These are phyloP conservation scores for Haliaeetus leucogaster DNA, from an alignment of 2,113 vertebrate genomes.

Conservation along the genomic window DNA sequence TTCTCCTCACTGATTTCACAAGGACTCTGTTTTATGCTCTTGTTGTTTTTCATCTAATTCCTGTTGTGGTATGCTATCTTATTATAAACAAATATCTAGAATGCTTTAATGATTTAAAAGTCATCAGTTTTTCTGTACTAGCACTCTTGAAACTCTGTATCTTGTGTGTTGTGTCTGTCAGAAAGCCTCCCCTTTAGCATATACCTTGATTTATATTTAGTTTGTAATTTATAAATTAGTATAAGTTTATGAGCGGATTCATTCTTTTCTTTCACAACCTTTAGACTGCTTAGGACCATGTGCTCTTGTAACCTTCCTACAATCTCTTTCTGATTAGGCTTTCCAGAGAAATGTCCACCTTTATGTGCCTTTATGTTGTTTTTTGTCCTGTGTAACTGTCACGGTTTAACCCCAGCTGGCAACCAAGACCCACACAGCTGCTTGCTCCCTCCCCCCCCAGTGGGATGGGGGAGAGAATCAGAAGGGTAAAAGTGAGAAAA, in stretches of 20 bases:
- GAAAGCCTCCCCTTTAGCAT: not conserved
- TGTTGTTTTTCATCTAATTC: not conserved
- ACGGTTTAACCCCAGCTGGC: too few relatives aligned
- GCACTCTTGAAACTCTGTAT: not conserved
- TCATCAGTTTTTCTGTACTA: not conserved
- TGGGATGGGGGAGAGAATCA: too few relatives aligned
- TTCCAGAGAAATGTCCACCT: not conserved
- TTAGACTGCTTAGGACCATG: not conserved
- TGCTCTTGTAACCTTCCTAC: not conserved
- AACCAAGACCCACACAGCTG: too few relatives aligned
- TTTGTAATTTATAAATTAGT: not conserved
- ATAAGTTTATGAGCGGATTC: not conserved
- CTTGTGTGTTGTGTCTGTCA: not conserved
- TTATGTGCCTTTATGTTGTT: rapidly evolving
- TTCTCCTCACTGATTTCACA: not conserved
- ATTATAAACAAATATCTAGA: not conserved
- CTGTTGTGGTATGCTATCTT: not conserved
- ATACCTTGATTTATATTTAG: not conserved
- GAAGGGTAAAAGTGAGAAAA: too few relatives aligned
- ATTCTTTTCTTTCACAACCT: not conserved
- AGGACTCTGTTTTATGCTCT: not conserved
- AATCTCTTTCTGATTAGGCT: not conserved
- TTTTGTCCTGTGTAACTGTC: not conserved
- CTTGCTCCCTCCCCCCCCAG: too few relatives aligned
- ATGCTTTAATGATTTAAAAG: not conserved